A percentile compares a stretch with the other conserved stretches of the same genome.
Conservation (phyloP, 2,888 invertebrate species). For the Morpho helenor region DNA sequence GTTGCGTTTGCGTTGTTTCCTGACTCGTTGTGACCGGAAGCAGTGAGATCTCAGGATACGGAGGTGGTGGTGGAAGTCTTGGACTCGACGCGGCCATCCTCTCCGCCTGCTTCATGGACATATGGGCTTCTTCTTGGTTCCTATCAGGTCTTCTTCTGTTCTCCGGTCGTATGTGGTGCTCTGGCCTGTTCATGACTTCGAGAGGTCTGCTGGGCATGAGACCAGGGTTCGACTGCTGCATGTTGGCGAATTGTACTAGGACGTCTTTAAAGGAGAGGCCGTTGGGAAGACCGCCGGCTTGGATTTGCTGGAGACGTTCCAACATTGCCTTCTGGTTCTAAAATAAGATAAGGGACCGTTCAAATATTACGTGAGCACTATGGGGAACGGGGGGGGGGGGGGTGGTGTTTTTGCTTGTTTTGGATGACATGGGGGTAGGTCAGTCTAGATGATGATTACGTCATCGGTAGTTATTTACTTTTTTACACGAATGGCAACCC, state of each 20-base stretch:
- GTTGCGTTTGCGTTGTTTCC: conserved; percentile 53
- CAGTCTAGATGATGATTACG: no score
- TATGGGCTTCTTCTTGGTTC: conserved; percentile 42
- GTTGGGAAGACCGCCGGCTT: conserved; percentile 67
- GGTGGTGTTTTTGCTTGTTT: no score
- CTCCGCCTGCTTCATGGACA: conserved; percentile 51
- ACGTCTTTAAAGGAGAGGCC: conserved; percentile 84
- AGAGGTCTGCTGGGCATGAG: conserved; percentile 55
- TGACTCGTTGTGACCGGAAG: conserved; percentile 81
- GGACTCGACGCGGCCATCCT: conserved; percentile 58
- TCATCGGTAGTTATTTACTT: no score
- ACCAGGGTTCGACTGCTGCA: conserved; percentile 61
- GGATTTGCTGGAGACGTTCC: conserved; percentile 68
- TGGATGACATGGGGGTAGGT: no score
- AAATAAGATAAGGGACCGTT: no score
- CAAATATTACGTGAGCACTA: no score
- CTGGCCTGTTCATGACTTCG: conserved; percentile 51
- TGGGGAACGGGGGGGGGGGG: no score
- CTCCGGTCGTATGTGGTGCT: conserved; percentile 55
- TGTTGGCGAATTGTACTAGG: conserved; percentile 85
- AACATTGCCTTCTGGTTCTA: conserved; percentile 73
- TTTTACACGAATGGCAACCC: no score
- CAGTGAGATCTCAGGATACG: conserved; percentile 88
- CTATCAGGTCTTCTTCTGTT: conserved; percentile 43
- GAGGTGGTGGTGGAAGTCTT: conserved; percentile 80